Evolutionary conservation across 2,797 vertebrate genomes (phyloP).

Genomic region (Enteromius fasciolatus): DNA sequence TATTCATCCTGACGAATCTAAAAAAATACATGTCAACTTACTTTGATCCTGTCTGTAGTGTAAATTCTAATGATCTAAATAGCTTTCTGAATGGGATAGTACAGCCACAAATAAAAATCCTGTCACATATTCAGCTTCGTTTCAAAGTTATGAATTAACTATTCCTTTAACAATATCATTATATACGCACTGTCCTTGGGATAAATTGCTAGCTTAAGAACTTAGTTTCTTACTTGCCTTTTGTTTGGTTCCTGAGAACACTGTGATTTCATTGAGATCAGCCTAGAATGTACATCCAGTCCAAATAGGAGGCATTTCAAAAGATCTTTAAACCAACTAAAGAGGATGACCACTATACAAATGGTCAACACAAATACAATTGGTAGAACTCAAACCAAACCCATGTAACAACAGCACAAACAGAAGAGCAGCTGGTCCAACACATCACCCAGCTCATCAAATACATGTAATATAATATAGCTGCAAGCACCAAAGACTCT

Average conservation of each 20-base stretch:
- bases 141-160: neutral
- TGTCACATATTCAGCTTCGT: neutral
- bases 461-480: conserved; percentile 66
- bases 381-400: neutral
- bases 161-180: neutral
- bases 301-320: neutral
- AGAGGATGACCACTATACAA: neutral
- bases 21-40: neutral
- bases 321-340: neutral
- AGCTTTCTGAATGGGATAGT: neutral
- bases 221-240: conserved; percentile 19
- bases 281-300: neutral
- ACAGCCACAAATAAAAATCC: neutral
- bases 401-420: conserved; percentile 13
- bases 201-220: neutral
- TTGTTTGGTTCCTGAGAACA: neutral
- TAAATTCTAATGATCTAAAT: neutral
- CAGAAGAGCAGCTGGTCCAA: conserved; percentile 62
- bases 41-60: neutral
- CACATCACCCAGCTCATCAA: conserved; percentile 58
- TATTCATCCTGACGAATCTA: conserved; percentile 34
- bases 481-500: conserved; percentile 27
- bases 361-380: neutral
- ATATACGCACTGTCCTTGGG: neutral
- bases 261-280: neutral